phyloP scores from a whole-genome alignment of 2,888 invertebrate genomes.

The Sussaba pulchella region DNA sequence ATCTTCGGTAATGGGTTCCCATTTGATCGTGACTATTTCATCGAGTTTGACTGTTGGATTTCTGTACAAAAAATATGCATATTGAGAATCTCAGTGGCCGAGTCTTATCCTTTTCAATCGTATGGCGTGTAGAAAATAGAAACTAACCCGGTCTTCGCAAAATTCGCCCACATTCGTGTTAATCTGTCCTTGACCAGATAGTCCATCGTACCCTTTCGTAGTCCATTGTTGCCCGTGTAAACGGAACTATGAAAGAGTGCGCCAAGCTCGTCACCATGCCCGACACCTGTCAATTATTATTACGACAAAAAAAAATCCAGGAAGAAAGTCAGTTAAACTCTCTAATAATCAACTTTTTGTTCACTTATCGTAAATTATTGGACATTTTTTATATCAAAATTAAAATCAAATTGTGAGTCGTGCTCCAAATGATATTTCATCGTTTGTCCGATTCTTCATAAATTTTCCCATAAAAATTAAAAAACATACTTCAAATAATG shows the following conservation, averaged over 20 bases:
- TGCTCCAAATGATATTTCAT: background rate
- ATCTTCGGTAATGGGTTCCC: conserved; percentile 70
- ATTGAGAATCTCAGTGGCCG: background rate
- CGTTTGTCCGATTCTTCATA: background rate
- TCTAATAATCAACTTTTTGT: no score
- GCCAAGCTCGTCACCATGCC: conserved; percentile 87
- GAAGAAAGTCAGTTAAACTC: background rate
- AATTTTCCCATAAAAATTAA: no score
- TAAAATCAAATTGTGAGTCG: no score
- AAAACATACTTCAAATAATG: no score
- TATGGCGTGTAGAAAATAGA: background rate
- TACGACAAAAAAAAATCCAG: conserved; percentile 10
- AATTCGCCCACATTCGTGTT: conserved; percentile 78
- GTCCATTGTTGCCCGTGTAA: conserved; percentile 57
- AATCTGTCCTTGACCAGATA: conserved; percentile 72
- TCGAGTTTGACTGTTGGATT: conserved; percentile 74
- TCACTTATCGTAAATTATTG: no score
- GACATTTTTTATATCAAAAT: no score
- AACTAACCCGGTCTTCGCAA: conserved; percentile 77
- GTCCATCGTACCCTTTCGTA: conserved; percentile 72
- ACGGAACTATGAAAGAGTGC: conserved; percentile 85
- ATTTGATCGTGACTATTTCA: conserved; percentile 67
- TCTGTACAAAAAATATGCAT: conserved; percentile 62
- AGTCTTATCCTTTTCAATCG: background rate
- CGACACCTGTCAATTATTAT: conserved; percentile 84